Evolutionary conservation across 2,888 invertebrate genomes (phyloP).

Genomic region (Eilema depressum): DNA sequence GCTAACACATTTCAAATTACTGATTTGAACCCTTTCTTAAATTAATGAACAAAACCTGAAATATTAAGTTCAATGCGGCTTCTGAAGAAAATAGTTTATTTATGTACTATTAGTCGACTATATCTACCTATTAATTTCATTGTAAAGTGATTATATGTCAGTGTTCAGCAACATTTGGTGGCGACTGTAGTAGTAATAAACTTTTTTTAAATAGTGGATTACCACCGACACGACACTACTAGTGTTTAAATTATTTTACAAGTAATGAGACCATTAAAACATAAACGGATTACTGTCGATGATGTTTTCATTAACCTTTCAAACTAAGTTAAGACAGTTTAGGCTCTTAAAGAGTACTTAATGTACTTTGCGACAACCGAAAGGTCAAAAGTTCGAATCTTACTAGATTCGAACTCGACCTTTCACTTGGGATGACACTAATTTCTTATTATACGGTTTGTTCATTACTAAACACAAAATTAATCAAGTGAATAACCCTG

Average conservation of each 20-base stretch:
- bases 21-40: too few relatives aligned
- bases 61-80: too few relatives aligned
- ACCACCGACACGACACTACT: too few relatives aligned
- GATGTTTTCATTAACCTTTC: conserved; percentile 8
- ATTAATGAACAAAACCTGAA: too few relatives aligned
- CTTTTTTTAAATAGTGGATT: too few relatives aligned
- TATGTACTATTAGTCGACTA: too few relatives aligned
- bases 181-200: too few relatives aligned
- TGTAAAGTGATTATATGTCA: too few relatives aligned
- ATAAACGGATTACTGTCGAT: not conserved
- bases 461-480: not conserved
- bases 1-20: too few relatives aligned
- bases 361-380: not conserved
- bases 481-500: not conserved
- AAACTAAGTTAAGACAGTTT: conserved; percentile 4
- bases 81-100: too few relatives aligned
- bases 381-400: not conserved
- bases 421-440: not conserved
- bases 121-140: too few relatives aligned
- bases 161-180: too few relatives aligned
- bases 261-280: not conserved
- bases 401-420: not conserved
- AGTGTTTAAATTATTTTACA: not conserved
- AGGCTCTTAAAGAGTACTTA: not conserved
- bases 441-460: conserved; percentile 2